Evolutionary conservation across 2,888 invertebrate species (phyloP).

Genomic region (Melolontha melolontha): DNA sequence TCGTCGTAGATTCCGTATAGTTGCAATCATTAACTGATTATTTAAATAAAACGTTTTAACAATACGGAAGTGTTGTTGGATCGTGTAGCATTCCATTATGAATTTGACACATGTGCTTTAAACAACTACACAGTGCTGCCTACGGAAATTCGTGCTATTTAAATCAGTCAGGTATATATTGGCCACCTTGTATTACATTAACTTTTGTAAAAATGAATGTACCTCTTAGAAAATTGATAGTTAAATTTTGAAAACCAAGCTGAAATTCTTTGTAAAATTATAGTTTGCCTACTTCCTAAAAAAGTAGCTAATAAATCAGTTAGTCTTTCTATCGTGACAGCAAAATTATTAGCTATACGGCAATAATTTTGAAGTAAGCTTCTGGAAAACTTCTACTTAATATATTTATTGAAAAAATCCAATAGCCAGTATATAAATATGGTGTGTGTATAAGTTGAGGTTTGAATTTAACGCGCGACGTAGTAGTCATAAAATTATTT

Average conservation of each 20-base stretch:
- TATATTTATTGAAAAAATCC: conserved; percentile 34
- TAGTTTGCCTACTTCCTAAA: conserved; percentile 14
- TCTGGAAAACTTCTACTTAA: conserved; percentile 34
- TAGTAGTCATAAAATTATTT: conserved; percentile 44
- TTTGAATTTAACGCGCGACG: conserved; percentile 36
- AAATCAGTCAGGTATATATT: no score
- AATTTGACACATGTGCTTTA: no score
- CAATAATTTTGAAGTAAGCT: conserved; percentile 38
- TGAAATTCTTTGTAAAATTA: conserved; percentile 18
- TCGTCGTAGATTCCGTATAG: no score
- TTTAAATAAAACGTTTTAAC: no score
- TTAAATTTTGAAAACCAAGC: conserved; percentile 12
- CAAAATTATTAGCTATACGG: conserved; percentile 32
- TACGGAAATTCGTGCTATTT: no score
- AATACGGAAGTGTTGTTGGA: no score
- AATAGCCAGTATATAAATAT: conserved; percentile 29
- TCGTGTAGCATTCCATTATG: no score
- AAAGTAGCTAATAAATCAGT: conserved; percentile 32
- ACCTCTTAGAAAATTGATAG: conserved; percentile 13
- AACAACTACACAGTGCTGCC: no score
- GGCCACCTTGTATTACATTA: no score
- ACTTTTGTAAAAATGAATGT: no score
- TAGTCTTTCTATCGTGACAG: conserved; percentile 27
- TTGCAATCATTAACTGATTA: no score
- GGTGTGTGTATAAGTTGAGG: conserved; percentile 30